Evolutionary conservation across 2,888 invertebrate species (phyloP).

Genomic region (Drosophila flavopinicola): DNA sequence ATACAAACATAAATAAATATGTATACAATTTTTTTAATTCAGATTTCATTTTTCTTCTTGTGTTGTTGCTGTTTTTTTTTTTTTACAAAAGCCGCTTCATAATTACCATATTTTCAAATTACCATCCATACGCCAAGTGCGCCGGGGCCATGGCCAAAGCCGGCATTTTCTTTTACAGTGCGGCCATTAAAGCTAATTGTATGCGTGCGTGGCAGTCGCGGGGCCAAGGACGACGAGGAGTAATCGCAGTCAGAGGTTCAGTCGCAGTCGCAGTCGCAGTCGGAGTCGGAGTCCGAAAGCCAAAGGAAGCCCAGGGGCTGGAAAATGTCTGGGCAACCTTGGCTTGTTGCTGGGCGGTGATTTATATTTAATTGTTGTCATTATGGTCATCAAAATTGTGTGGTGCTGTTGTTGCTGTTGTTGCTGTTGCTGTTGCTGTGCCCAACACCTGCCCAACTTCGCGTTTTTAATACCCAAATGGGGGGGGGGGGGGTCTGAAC

Average conservation of each 20-base stretch:
- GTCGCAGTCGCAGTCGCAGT: neutral
- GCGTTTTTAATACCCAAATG: slow-evolving; percentile 25
- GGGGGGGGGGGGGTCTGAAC: neutral
- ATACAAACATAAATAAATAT: slow-evolving; percentile 20
- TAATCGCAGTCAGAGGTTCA: neutral
- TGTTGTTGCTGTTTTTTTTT: slow-evolving; percentile 5
- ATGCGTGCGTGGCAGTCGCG: slow-evolving; percentile 63
- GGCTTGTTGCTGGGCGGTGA: slow-evolving; percentile 71
- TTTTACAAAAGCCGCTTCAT: slow-evolving; percentile 53
- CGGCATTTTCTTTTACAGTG: slow-evolving; percentile 44
- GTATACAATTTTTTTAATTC: neutral
- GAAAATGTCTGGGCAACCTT: slow-evolving; percentile 24
- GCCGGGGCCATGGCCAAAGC: slow-evolving; percentile 39
- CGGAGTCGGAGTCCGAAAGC: neutral
- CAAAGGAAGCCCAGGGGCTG: slow-evolving; percentile 3
- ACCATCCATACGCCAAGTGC: slow-evolving; percentile 71
- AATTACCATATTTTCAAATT: slow-evolving; percentile 81
- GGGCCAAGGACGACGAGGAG: neutral
- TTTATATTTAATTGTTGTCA: slow-evolving; percentile 82
- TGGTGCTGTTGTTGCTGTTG: slow-evolving; percentile 12
- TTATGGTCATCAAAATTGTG: slow-evolving; percentile 77
- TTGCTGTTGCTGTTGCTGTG: slow-evolving; percentile 12
- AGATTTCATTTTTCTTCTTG: neutral
- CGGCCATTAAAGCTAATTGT: slow-evolving; percentile 79
- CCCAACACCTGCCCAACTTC: slow-evolving; percentile 45